Conservation (phyloP, 1,140 invertebrate species). For the Drosophila kikkawai region DNA sequence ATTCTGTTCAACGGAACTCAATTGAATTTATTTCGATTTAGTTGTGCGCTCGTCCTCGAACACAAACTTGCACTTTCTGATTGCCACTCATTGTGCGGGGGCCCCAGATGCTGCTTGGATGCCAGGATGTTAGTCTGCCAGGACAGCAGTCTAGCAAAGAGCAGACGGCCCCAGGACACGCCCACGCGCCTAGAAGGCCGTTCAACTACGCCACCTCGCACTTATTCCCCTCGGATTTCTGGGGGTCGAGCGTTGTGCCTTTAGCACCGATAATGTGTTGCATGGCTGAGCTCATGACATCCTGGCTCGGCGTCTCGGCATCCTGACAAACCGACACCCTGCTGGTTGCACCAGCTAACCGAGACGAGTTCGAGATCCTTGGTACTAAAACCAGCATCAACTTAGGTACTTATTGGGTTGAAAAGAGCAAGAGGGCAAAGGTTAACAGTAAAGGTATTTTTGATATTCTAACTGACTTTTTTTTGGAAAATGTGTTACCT, state of each 20-base stretch:
- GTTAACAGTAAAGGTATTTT: neutral
- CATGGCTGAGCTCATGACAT: conserved; percentile 41
- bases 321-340: conserved; percentile 33
- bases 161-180: conserved; percentile 38
- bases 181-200: conserved; percentile 29
- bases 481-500: neutral
- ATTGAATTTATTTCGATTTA: conserved; percentile 41
- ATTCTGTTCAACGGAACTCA: conserved; percentile 38
- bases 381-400: conserved; percentile 1
- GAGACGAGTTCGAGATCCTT: neutral
- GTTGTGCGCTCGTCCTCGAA: conserved; percentile 6
- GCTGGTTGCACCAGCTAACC: conserved; percentile 30
- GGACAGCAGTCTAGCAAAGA: conserved; percentile 11
- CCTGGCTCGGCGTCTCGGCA: conserved; percentile 31
- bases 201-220: conserved; percentile 10
- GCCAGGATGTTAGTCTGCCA: conserved; percentile 4
- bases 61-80: conserved; percentile 49
- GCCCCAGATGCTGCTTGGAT: conserved; percentile 21
- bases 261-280: conserved; percentile 47
- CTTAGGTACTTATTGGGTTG: too few species aligned
- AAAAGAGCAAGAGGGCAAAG: neutral
- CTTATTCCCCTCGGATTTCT: neutral
- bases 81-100: conserved; percentile 42
- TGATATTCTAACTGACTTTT: neutral
- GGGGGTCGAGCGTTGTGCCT: conserved; percentile 1